Base-by-base conservation (phyloP, 1,140 invertebrate species). In the Saccostrea glomerata region DNA sequence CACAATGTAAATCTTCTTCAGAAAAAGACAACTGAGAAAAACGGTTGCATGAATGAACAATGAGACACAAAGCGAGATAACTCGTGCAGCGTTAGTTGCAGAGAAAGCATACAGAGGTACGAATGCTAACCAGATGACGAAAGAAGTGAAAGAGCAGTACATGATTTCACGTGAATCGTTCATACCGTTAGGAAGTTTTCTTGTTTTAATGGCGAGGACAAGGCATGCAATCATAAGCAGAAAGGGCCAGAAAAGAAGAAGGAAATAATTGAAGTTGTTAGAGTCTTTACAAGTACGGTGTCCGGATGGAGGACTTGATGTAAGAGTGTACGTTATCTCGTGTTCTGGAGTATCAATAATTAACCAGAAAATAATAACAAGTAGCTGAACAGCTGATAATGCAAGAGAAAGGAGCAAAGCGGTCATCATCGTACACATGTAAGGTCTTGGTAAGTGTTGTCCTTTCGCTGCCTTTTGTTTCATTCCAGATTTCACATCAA, bases 191-290 rank as follows among this genome's bases (percentile, higher is more conserved):
- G 93, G 93, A 15, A 93, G 89, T 70, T 89, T 89, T 70, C 93
- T 88, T 7, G 92, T 92, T 82, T 98, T 96, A 0, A 98, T 96
- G 5, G 98, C 98, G 93, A 98, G 98, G 12, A 98, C 96, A 0
- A 98, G 98, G 94, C 98, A 98, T 4, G 98, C 96, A 12, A 98
- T 95, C 90, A 98, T 98, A 23, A 98, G 95, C 40, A 98, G 95
- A 90, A 98, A 97, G 0, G 98, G 98, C 96, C 98, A 98, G 90
- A 97, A 97, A 94, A 98, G n/a, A 55, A 86, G 82, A 82, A 84
- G 54, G 0, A 89, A 55, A 36, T 91, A 92, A 13, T n/a, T 63
- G 88, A 89, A n/a, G 47, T 70, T 13, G 84, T 73, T 54, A 54
- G 55, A 63, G 90, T 73, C n/a, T 88, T 63, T 86, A 40, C 30